Conservation (phyloP, 2,888 invertebrate genomes). For the Carabus problematicus region DNA sequence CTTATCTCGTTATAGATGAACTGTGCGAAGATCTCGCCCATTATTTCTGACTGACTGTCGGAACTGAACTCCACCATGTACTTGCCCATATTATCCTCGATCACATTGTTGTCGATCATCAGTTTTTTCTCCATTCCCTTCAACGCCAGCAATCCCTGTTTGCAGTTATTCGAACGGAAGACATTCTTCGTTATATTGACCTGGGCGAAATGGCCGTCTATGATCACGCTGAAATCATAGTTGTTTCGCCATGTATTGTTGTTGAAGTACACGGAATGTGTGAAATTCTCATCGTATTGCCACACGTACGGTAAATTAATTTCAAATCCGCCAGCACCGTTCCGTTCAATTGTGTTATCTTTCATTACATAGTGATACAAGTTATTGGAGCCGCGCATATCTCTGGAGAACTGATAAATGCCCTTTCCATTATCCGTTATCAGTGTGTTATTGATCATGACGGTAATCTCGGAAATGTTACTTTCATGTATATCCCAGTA, state of each 20-base stretch:
- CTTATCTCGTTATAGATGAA: conserved; percentile 81
- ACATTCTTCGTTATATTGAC: conserved; percentile 86
- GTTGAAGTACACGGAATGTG: conserved; percentile 86
- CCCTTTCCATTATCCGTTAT: conserved; percentile 90
- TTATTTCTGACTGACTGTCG: conserved; percentile 91
- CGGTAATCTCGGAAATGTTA: conserved; percentile 88
- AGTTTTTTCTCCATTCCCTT: conserved; percentile 97
- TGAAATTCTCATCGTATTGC: conserved; percentile 94
- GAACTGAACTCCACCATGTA: conserved; percentile 88
- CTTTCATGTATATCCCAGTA: conserved; percentile 85
- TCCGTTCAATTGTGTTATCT: conserved; percentile 86
- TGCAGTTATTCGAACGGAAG: conserved; percentile 86
- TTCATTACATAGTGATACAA: conserved; percentile 93
- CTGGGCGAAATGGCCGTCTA: conserved; percentile 94
- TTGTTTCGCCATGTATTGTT: conserved; percentile 91
- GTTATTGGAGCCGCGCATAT: conserved; percentile 95
- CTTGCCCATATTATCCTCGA: conserved; percentile 80
- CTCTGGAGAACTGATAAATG: conserved; percentile 87
- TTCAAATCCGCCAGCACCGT: conserved; percentile 85
- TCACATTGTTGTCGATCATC: conserved; percentile 79
- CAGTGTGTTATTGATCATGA: conserved; percentile 85
- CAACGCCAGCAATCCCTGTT: conserved; percentile 78
- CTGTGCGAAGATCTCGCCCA: conserved; percentile 81
- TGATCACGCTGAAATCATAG: conserved; percentile 78
- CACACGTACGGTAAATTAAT: conserved; percentile 92